Evolutionary conservation across 2,888 invertebrate species (phyloP), one percentile per base, ranked within the genome.

Genomic region (Lepetodrilus schrolli): DNA sequence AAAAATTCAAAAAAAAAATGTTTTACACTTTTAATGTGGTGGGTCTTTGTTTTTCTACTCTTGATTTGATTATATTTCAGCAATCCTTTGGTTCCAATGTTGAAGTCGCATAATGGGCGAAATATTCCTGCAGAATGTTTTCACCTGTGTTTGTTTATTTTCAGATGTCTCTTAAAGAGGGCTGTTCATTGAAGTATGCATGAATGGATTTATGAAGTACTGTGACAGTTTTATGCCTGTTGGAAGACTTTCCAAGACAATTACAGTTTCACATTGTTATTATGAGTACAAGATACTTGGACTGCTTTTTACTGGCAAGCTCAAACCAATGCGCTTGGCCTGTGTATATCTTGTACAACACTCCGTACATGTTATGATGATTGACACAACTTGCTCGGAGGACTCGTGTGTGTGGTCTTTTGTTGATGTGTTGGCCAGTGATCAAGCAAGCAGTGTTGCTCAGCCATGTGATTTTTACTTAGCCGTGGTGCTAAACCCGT

Each of bases 91-190:
- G n/a, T n/a, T n/a, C n/a, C n/a, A n/a, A n/a, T n/a, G n/a, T n/a
- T n/a, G n/a, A n/a, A n/a, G n/a, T n/a, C n/a, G n/a, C n/a, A n/a
- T n/a, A n/a, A n/a, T n/a, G n/a, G n/a, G n/a, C n/a, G n/a, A n/a
- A n/a, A n/a, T n/a, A n/a, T n/a, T n/a, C n/a, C n/a, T n/a, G n/a
- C n/a, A n/a, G n/a, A n/a, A n/a, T n/a, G n/a, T n/a, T n/a, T n/a
- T n/a, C n/a, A n/a, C 23, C 43, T 13, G 13, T 65, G 7, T n/a
- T 23, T 26, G 36, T 21, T 70, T 43, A 34, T 37, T 74, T 74
- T 30, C 68, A 74, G 74, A 74, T 74, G 74, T 74, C 47, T 74
- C 74, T 66, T 74, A 74, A 72, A 43, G 36, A 69, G 51, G 21
- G 8, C 10, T 48, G 30, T 30, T 50, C n/a, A 17, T n/a, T 49